phyloP scores from a whole-genome alignment of 2,797 vertebrate genomes.

The Pangasius macronema region DNA sequence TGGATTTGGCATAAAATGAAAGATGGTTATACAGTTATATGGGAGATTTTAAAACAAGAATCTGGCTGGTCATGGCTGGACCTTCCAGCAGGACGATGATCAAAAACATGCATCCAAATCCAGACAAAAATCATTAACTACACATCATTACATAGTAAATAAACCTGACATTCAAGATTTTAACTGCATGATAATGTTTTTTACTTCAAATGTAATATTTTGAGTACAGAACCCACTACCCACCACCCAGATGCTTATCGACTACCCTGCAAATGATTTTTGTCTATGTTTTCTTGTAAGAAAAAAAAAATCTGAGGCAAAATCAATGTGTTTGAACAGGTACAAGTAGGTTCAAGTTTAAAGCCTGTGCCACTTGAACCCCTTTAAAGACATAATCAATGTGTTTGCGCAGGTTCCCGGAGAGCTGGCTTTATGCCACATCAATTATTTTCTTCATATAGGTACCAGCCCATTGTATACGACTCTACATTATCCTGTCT shows the following conservation, averaged over 20 bases:
- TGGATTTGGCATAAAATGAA: not conserved
- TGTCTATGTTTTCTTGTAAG: conserved; percentile 14
- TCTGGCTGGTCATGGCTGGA: not conserved
- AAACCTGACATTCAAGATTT: not conserved
- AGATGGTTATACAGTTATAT: not conserved
- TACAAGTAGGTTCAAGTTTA: conserved; percentile 25
- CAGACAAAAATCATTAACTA: not conserved
- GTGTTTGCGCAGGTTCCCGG: conserved; percentile 24
- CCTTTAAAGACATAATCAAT: conserved; percentile 38
- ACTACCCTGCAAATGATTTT: conserved; percentile 13
- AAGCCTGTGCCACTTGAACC: conserved; percentile 31
- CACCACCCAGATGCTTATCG: not conserved
- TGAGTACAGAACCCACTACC: not conserved
- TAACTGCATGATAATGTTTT: not conserved
- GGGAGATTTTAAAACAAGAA: not conserved
- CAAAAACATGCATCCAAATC: not conserved
- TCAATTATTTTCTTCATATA: conserved; percentile 44
- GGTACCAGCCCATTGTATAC: conserved; percentile 33
- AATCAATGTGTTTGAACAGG: conserved; percentile 35
- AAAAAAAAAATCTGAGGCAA: conserved; percentile 16
- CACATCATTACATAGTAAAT: not conserved
- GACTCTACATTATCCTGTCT: conserved; percentile 32
- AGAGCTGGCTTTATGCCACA: conserved; percentile 37
- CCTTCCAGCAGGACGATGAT: not conserved
- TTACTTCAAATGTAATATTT: not conserved